phyloP scores from a whole-genome alignment of 1,140 invertebrate genomes.

The Acyrthosiphon pisum region DNA sequence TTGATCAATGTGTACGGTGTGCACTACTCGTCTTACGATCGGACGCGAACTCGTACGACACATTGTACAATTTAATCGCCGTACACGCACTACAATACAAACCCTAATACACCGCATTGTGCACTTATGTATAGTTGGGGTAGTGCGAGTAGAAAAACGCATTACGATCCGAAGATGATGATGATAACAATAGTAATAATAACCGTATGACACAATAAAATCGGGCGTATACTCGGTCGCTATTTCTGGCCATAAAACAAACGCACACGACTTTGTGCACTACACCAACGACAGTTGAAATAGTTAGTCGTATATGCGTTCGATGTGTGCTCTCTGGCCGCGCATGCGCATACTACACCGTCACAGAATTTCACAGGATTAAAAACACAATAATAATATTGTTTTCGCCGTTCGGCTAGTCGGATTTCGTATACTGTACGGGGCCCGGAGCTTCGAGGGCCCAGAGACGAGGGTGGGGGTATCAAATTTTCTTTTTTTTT shows the following conservation, averaged over 20 bases:
- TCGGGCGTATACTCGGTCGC: not conserved
- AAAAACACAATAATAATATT: not conserved
- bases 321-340: too few species aligned
- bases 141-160: not conserved
- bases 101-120: too few species aligned
- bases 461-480: too few species aligned
- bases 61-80: not conserved
- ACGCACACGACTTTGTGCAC: too few species aligned
- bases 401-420: not conserved
- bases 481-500: too few species aligned
- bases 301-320: too few species aligned
- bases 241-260: not conserved
- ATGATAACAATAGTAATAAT: not conserved
- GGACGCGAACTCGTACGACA: not conserved
- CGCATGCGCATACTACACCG: not conserved
- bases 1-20: not conserved
- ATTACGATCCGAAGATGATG: not conserved
- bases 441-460: too few species aligned
- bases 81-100: not conserved
- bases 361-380: not conserved
- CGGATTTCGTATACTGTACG: too few species aligned
- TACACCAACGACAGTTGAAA: not conserved
- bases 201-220: not conserved
- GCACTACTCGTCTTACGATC: not conserved
- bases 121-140: not conserved